Percentiles rank a stretch among this genome's conserved stretches.
These are phyloP conservation scores for Chloropsis cyanopogon DNA, from an alignment of 2,113 vertebrate genomes.

Conservation along the genomic window DNA sequence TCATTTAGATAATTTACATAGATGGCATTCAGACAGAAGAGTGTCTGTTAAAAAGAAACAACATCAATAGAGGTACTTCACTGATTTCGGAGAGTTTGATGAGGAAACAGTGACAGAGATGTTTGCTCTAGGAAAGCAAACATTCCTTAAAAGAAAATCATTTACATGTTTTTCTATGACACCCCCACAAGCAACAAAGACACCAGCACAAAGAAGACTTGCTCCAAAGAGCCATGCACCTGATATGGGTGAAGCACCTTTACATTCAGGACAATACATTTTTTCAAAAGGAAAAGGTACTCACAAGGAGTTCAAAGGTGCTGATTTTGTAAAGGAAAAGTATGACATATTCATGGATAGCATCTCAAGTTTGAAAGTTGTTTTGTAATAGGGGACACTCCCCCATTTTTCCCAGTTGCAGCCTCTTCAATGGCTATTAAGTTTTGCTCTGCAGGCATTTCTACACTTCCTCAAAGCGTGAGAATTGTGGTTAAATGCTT, in stretches of 20 bases:
- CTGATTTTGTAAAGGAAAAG: not conserved
- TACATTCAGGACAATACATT: not conserved
- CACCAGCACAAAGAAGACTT: not conserved
- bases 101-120: not conserved
- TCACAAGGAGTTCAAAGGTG: not conserved
- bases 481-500: not conserved
- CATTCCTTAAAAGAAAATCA: not conserved
- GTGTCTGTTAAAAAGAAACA: not conserved
- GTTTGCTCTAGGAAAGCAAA: not conserved
- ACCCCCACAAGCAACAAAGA: not conserved
- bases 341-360: not conserved
- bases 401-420: not conserved
- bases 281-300: not conserved
- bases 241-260: not conserved
- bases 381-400: not conserved
- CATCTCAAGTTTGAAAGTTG: not conserved
- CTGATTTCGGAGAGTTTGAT: not conserved
- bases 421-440: not conserved
- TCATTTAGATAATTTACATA: not conserved
- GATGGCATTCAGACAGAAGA: not conserved
- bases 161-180: not conserved
- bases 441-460: not conserved
- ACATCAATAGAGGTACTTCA: not conserved
- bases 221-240: not conserved
- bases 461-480: not conserved